Percentiles rank a stretch among this genome's conserved stretches.
Evolutionary conservation across 2,888 invertebrate species (phyloP).

Genomic region (Hedychridium roseum): DNA sequence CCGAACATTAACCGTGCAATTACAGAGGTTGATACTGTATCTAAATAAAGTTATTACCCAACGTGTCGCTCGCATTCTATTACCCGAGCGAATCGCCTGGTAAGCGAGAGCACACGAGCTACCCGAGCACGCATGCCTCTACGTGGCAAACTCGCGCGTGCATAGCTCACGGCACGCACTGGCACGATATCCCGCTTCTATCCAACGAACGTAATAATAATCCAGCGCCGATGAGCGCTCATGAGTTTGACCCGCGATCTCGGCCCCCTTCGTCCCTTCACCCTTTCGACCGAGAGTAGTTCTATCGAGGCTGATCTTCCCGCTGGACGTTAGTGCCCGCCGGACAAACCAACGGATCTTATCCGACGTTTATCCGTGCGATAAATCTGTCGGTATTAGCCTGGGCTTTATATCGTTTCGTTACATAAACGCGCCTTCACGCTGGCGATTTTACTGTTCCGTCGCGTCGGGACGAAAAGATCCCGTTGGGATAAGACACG

Average conservation of each 20-base stretch:
- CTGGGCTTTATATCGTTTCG: too few species aligned
- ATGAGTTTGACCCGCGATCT: conserved; percentile 22
- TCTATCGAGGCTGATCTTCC: too few species aligned
- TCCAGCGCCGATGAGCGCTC: conserved; percentile 36
- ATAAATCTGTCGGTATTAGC: too few species aligned
- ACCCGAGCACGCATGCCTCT: too few species aligned
- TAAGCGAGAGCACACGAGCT: conserved; percentile 19
- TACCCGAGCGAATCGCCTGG: conserved; percentile 28
- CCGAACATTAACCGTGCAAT: conserved; percentile 38
- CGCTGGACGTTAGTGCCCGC: conserved; percentile 9
- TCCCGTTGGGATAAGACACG: background rate
- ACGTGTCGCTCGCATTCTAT: conserved; percentile 41
- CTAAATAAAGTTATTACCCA: conserved; percentile 49
- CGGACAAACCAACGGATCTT: too few species aligned
- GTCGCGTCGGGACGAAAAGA: background rate
- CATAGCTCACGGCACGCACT: too few species aligned
- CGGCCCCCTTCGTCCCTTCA: conserved; percentile 14
- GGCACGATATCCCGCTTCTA: too few species aligned
- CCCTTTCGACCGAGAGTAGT: conserved; percentile 7
- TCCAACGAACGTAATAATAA: conserved; percentile 41
- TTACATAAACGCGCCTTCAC: too few species aligned
- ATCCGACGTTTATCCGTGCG: too few species aligned
- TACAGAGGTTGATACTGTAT: conserved; percentile 44
- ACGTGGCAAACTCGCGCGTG: too few species aligned
- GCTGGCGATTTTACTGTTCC: too few species aligned